Percentiles rank a stretch among this genome's conserved stretches.
These are phyloP conservation scores for Achlya flavicornis DNA, from an alignment of 2,888 invertebrate species.

Conservation along the genomic window DNA sequence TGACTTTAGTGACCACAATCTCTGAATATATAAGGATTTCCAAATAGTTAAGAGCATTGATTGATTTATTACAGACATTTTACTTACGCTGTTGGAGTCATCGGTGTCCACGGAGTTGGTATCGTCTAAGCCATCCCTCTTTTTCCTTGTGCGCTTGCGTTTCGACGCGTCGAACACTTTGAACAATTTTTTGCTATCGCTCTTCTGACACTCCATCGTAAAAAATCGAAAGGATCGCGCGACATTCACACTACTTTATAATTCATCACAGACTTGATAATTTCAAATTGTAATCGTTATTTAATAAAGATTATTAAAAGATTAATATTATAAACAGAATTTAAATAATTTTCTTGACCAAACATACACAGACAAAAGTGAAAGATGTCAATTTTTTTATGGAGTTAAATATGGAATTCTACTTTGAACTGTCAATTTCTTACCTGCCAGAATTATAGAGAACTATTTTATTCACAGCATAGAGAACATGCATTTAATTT, in stretches of 20 bases:
- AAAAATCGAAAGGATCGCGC: too few relatives aligned
- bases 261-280: too few relatives aligned
- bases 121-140: conserved; percentile 59
- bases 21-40: too few relatives aligned
- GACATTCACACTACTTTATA: too few relatives aligned
- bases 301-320: too few relatives aligned
- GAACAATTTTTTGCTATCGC: conserved; percentile 74
- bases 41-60: too few relatives aligned
- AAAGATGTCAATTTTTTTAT: conserved; percentile 58
- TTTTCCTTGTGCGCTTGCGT: conserved; percentile 60
- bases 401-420: conserved; percentile 67
- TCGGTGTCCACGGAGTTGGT: conserved; percentile 62
- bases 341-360: conserved; percentile 54
- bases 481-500: too few relatives aligned
- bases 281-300: too few relatives aligned
- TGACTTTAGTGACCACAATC: too few relatives aligned
- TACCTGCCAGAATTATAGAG: conserved; percentile 39
- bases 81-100: conserved; percentile 71
- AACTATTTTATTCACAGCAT: not conserved
- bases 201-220: conserved; percentile 75
- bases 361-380: conserved; percentile 54
- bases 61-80: not conserved
- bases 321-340: too few relatives aligned
- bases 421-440: conserved; percentile 25
- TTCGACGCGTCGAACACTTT: conserved; percentile 74